Conservation (phyloP, 2,797 vertebrate species). For the Acrossocheilus wenchowensis region DNA sequence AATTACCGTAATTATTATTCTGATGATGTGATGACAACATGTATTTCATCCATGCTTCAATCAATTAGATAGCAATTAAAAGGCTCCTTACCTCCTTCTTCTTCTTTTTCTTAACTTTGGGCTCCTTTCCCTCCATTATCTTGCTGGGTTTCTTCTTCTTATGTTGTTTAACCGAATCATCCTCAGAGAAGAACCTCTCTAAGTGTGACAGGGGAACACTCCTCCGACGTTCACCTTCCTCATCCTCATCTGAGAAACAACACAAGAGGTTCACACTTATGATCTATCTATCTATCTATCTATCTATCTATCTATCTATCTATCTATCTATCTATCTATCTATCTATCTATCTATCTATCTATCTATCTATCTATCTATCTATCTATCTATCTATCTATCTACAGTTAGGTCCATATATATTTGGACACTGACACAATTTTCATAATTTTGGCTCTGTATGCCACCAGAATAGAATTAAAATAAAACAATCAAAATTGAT, state of each 20-base stretch:
- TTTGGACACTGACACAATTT: neutral
- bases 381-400: neutral
- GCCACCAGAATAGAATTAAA: too few species aligned
- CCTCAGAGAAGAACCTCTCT: slow-evolving; percentile 89
- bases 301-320: neutral
- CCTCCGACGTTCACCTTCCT: slow-evolving; percentile 78
- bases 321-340: neutral
- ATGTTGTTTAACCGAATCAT: slow-evolving; percentile 79
- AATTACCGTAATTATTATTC: neutral
- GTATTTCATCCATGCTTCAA: neutral
- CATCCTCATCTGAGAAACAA: slow-evolving; percentile 84
- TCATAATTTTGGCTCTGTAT: neutral
- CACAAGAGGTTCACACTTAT: neutral
- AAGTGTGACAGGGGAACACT: slow-evolving; percentile 77
- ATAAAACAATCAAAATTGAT: too few species aligned
- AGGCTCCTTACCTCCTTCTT: slow-evolving; percentile 89
- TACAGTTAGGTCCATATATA: neutral
- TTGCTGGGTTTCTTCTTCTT: slow-evolving; percentile 91
- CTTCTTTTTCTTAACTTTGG: slow-evolving; percentile 91
- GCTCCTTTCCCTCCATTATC: slow-evolving; percentile 86
- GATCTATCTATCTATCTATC: neutral
- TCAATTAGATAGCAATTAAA: neutral
- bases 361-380: neutral
- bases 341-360: neutral
- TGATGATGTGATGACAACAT: neutral